Base-by-base conservation (phyloP, 2,113 vertebrate genomes). In the Amblyopsis rosae region DNA sequence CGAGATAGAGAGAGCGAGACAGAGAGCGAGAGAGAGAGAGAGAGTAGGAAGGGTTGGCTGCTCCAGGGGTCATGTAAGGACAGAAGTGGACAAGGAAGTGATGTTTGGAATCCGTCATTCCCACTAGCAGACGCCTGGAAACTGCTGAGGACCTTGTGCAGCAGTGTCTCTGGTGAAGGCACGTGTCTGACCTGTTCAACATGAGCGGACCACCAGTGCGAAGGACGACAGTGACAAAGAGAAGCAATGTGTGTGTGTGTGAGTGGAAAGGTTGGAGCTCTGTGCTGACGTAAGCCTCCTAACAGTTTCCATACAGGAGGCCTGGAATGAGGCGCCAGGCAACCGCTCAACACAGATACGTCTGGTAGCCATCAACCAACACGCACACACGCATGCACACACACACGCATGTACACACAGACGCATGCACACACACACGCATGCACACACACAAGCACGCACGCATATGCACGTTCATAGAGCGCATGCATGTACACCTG, bases 291-390 rank as follows among this genome's bases (percentile, higher is more conserved):
- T 88, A 90, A 89, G 58, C 71, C 62, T 87, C 78, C 83, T 87
- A 89, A 91, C 86, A 92, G 89, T 92, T 92, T 91, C 92, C 91
- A 92, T 89, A 75, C 78, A 86, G 87, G 78, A 79, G 73, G 81
- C 80, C 76, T 73, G 85, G 65, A 76, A 87, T 8, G 74, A 76
- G 86, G 88, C 84, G 84, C 89, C 89, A 85, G 83, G 80, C 87
- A 79, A 84, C 70, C 79, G 71, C 82, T 83, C 67, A 77, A 70
- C 80, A 67, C 74, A 67, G 66, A 72, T 64, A 56, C 59, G 90
- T 88, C 91, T 92, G 91, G 91, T 85, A 89, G 81, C 91, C 84
- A 91, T 92, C 90, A 89, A 72, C 68, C 26, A 58, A 33, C 48
- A 62, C 55, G 59, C 74, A 35, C 67, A 13, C 48, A 32, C 54